These are phyloP conservation scores for Verasper variegatus DNA, from an alignment of 2,113 vertebrate species.

Conservation along the genomic window DNA sequence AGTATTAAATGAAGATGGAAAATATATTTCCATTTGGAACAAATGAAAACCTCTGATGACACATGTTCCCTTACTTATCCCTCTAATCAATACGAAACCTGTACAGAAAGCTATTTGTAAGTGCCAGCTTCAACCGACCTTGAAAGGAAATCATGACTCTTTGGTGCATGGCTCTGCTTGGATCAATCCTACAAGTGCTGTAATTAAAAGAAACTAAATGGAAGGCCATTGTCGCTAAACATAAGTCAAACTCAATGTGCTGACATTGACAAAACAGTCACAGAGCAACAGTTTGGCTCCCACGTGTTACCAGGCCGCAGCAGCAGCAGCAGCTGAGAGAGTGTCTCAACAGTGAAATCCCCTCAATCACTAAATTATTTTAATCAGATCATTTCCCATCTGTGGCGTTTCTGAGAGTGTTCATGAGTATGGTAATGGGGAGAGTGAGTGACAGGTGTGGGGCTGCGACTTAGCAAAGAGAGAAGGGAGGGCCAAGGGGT, in stretches of 20 bases:
- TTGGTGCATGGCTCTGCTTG: slow-evolving; percentile 24
- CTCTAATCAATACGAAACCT: slow-evolving; percentile 44
- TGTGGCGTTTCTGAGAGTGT: slow-evolving; percentile 58
- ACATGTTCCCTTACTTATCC: background rate
- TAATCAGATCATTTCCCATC: slow-evolving; percentile 74
- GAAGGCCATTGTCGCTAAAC: slow-evolving; percentile 20
- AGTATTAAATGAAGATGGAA: background rate
- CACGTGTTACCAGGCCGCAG: slow-evolving; percentile 21
- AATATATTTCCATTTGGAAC: background rate
- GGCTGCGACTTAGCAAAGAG: slow-evolving; percentile 61
- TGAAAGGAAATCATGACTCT: slow-evolving; percentile 62
- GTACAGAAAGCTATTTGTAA: slow-evolving; percentile 44
- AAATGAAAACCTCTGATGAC: background rate
- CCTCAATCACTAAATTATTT: slow-evolving; percentile 70
- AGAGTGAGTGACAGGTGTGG: slow-evolving; percentile 71
- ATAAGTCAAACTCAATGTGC: slow-evolving; percentile 34
- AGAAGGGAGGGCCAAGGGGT: slow-evolving; percentile 31
- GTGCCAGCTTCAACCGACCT: slow-evolving; percentile 52
- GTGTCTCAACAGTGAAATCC: slow-evolving; percentile 37
- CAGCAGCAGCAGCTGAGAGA: slow-evolving; percentile 2
- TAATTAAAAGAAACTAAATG: background rate
- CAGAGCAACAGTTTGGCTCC: slow-evolving; percentile 18
- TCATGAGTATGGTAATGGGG: slow-evolving; percentile 55
- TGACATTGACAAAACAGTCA: slow-evolving; percentile 40
- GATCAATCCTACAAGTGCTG: slow-evolving; percentile 54